phyloP scores from a whole-genome alignment of 2,888 invertebrate species.

The Lepidochitona cinerea region DNA sequence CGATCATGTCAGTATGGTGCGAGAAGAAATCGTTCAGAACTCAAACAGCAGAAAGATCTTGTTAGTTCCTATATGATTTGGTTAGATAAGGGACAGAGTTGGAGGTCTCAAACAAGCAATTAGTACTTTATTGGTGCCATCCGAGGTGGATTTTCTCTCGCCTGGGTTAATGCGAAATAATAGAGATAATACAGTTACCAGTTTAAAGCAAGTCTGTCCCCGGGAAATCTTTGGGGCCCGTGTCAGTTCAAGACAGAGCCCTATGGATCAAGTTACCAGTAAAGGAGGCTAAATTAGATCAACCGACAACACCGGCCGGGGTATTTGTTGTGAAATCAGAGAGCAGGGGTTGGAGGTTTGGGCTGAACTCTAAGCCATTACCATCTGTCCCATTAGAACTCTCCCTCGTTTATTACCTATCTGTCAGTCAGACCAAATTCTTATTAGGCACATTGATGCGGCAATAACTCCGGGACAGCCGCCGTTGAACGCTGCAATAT shows the following conservation, averaged over 20 bases:
- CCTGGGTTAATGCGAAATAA: slow-evolving; percentile 7
- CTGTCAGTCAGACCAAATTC: background rate
- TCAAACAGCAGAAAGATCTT: background rate
- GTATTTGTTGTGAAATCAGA: slow-evolving; percentile 2
- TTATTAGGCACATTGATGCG: too few species aligned
- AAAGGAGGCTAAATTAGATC: background rate
- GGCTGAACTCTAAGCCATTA: background rate
- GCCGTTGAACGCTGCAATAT: too few species aligned
- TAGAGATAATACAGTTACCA: slow-evolving; percentile 5
- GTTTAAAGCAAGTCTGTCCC: background rate
- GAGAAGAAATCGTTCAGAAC: background rate
- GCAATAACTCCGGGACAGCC: too few species aligned
- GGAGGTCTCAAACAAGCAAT: background rate
- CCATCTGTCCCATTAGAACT: background rate
- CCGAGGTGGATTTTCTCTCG: background rate
- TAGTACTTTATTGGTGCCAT: slow-evolving; percentile 7
- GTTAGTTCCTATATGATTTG: background rate
- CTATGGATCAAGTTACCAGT: slow-evolving; percentile 4
- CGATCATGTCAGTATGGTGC: background rate
- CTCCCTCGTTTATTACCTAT: background rate
- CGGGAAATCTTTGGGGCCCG: background rate
- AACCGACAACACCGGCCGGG: background rate
- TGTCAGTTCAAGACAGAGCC: background rate
- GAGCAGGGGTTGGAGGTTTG: background rate
- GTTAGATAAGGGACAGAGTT: background rate